Base-by-base conservation (phyloP, 2,888 invertebrate genomes). In the Tineola bisselliella region DNA sequence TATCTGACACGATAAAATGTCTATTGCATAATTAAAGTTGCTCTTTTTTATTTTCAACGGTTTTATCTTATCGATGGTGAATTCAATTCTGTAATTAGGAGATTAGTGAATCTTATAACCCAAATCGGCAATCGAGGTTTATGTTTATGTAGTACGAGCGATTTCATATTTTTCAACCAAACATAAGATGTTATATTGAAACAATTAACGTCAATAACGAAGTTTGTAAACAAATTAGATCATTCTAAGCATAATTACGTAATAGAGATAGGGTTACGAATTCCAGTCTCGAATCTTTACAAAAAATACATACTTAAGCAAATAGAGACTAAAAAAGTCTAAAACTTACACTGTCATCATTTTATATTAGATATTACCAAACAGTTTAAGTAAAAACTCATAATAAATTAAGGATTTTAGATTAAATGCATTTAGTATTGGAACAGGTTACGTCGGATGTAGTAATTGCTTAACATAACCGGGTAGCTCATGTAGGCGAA, bases 391-490 rank as follows among this genome's bases (percentile, higher is more conserved):
- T 48, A 48, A 8, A 17, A 3, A 17, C 15, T 48, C 2, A 48
- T 48, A 17, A 15, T 48, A 15, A 10, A n/a, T n/a, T 2, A 48
- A 48, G 48, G 48, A 48, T 48, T 48, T 12, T 48, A 48, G 48
- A 48, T 48, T 3, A 48, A 48, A 15, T 17, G 48, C 48, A 48
- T 48, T 48, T 48, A 48, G 2, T 17, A 8, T 3, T 17, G 48
- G 25, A 54, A 25, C 54, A 54, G 54, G 54, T 54, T 54, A 25
- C 25, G 25, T 54, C 54, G 58, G 58, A 58, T 58, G 17, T 33
- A 58, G 15, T 58, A 58, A 58, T 58, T 58, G 33, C 33, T 33
- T 58, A 58, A 58, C 58, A 58, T 58, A 18, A 17, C 31, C 33
- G 31, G 17, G 25, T 17, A 30, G 17, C 12, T 33, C 33, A 58